A percentile compares a stretch with the other conserved stretches of the same genome.
Conservation (phyloP, 1,140 invertebrate genomes). For the Zaprionus gabonicus region DNA sequence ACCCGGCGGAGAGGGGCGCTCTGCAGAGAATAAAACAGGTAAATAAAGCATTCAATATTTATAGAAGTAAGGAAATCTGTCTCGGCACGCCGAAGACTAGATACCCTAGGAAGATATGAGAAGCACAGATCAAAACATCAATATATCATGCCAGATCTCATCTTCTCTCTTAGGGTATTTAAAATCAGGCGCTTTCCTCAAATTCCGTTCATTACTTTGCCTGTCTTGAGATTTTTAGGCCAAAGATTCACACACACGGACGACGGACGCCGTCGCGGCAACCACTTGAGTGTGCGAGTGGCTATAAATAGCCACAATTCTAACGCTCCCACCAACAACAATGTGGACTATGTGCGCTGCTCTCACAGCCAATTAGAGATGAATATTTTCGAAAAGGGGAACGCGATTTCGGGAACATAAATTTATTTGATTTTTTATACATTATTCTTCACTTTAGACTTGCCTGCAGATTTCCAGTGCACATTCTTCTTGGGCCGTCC, state of each 20-base stretch:
- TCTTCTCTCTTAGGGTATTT: neutral
- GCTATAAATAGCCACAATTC: slow-evolving; percentile 80
- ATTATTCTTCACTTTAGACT: slow-evolving; percentile 48
- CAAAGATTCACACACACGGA: slow-evolving; percentile 54
- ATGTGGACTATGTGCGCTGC: slow-evolving; percentile 52
- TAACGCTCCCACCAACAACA: slow-evolving; percentile 69
- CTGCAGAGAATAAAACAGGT: slow-evolving; percentile 84
- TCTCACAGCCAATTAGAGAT: slow-evolving; percentile 46
- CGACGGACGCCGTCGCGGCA: slow-evolving; percentile 52
- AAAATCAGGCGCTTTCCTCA: slow-evolving; percentile 13
- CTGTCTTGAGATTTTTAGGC: slow-evolving; percentile 64
- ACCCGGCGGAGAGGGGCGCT: slow-evolving; percentile 90
- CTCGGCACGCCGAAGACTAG: neutral
- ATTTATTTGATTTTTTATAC: slow-evolving; percentile 22
- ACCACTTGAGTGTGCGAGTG: slow-evolving; percentile 79
- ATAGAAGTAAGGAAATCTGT: neutral
- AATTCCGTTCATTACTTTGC: slow-evolving; percentile 61
- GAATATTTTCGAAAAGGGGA: slow-evolving; percentile 12
- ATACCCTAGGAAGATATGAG: neutral
- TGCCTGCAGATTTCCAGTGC: slow-evolving; percentile 90
- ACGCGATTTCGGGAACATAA: slow-evolving; percentile 20
- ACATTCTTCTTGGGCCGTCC: slow-evolving; percentile 88
- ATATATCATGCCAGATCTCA: neutral
- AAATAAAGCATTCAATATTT: slow-evolving; percentile 32
- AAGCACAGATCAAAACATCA: neutral